Base-by-base conservation (phyloP, 2,888 invertebrate genomes). In the Agrochola lota region DNA sequence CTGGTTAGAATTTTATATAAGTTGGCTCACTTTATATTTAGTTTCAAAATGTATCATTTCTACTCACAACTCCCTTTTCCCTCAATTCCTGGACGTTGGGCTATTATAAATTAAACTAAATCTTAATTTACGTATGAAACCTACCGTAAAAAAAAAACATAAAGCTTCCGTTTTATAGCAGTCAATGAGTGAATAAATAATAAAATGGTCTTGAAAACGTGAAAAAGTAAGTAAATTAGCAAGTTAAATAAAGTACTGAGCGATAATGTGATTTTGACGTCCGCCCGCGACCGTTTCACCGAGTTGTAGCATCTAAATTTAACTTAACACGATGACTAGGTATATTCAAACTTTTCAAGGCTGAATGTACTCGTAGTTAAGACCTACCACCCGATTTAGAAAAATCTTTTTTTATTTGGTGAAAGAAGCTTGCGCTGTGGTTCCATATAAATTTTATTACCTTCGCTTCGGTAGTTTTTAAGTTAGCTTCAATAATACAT, bases 261-360 rank as follows among this genome's bases (percentile, higher is more conserved):
- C 84, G 86, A 87, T 89, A 92, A 91, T 89, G 85, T 86, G 85
- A 90, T 87, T 88, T 91, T 74, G 74, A 78, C 87, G 88, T 89
- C 88, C 84, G 76, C 87, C 85, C 80, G 80, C 87, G 82, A 85
- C 85, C 87, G 89, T 91, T 91, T 91, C 88, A 84, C 88, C 81
- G 73, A 71, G 80, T 71, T 69, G 77, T 84, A 81, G 86, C 84
- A 78, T 85, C 79, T 80, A 71, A 81, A 85, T 80, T 85, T 86
- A 84, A 86, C 77, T 81, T 83, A 84, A 84, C 80, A 81, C 49
- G 74, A 73, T 71, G 70, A 77, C 55, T 55, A 12, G 20, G 15
- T 52, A 57, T 20, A 59, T 76, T 40, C n/a, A 59, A n/a, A 20
- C 35, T 64, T 59, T 63, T 64, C 15, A 59, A 69, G 60, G n/a